Evolutionary conservation across 2,113 vertebrate genomes (phyloP).

Genomic region (Oreochromis niloticus): DNA sequence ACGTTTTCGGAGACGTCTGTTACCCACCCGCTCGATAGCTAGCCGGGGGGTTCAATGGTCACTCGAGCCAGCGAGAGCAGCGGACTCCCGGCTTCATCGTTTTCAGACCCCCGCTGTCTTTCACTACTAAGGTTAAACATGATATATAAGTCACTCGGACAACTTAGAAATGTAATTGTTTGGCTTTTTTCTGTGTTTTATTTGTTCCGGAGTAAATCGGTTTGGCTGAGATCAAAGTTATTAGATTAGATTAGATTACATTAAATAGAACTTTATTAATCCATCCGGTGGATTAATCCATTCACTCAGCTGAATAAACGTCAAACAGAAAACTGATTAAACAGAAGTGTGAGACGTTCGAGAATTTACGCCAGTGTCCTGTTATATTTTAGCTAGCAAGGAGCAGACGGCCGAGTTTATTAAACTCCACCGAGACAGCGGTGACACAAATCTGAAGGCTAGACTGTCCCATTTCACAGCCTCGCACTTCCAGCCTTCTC

Average conservation of each 20-base stretch:
- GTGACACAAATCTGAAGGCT: too few species aligned
- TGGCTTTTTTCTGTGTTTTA: accelerated
- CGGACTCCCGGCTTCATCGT: not conserved
- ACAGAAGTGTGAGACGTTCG: accelerated
- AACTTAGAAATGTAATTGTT: not conserved
- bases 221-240: not conserved
- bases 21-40: not conserved
- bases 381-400: not conserved
- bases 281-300: accelerated
- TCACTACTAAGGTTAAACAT: not conserved
- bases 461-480: too few species aligned
- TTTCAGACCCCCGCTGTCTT: not conserved
- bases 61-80: not conserved
- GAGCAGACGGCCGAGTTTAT: too few species aligned
- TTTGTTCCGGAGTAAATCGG: not conserved
- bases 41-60: not conserved
- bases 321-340: not conserved
- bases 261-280: not conserved
- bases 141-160: not conserved
- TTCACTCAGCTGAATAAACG: not conserved
- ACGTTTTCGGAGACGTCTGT: not conserved
- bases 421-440: not conserved
- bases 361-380: not conserved
- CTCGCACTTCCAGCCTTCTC: too few species aligned
- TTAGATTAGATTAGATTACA: not conserved